A percentile compares a stretch with the other conserved stretches of the same genome.
Evolutionary conservation across 2,113 vertebrate species (phyloP).

Genomic region (Empidonax traillii): DNA sequence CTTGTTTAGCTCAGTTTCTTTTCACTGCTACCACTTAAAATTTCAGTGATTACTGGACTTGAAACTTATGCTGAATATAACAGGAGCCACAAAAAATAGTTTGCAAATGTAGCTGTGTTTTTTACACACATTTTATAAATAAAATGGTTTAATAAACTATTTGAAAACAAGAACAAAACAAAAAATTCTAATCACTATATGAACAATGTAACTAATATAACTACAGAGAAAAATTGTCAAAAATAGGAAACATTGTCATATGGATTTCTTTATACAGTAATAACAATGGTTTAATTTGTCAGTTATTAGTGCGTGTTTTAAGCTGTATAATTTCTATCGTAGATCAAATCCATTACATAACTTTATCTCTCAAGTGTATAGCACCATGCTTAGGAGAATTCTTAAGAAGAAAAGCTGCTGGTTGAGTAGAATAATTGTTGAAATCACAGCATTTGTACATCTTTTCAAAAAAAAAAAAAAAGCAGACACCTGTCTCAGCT

Average conservation of each 20-base stretch:
- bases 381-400: not conserved
- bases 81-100: not conserved
- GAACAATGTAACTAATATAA: not conserved
- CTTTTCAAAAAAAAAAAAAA: not conserved
- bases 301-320: not conserved
- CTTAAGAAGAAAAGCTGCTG: not conserved
- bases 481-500: not conserved
- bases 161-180: not conserved
- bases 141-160: not conserved
- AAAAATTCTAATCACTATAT: not conserved
- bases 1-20: not conserved
- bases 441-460: not conserved
- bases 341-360: not conserved
- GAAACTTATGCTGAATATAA: not conserved
- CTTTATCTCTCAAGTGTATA: not conserved
- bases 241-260: not conserved
- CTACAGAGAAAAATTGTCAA: not conserved
- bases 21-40: not conserved
- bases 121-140: not conserved
- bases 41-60: not conserved
- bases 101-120: not conserved
- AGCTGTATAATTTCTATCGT: not conserved
- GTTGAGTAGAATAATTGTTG: not conserved
- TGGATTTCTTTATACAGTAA: not conserved
- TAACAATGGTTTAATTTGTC: not conserved